phyloP scores from a whole-genome alignment of 2,797 vertebrate species.

The Esox masquinongy region DNA sequence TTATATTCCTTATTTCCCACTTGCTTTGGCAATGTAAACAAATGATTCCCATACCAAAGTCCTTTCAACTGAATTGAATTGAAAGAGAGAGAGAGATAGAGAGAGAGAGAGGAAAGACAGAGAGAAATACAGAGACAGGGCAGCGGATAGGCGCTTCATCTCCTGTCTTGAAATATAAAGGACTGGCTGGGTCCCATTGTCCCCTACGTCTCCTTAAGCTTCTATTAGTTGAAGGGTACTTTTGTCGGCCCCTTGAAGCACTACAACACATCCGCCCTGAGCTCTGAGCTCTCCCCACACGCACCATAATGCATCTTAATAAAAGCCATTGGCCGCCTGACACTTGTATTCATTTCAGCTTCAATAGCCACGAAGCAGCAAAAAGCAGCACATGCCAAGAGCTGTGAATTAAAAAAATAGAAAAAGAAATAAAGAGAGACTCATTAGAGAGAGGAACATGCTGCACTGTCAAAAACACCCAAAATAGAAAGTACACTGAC shows the following conservation, averaged over 20 bases:
- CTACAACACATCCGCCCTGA: conserved; percentile 23
- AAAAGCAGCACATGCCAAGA: conserved; percentile 56
- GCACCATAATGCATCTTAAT: conserved; percentile 66
- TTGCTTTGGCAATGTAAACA: no score
- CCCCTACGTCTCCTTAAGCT: conserved; percentile 14
- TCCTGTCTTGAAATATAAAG: conserved; percentile 52
- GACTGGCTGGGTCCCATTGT: conserved; percentile 47
- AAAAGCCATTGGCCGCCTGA: conserved; percentile 59
- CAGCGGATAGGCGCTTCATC: conserved; percentile 25
- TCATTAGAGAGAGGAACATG: conserved; percentile 17
- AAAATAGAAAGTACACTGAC: conserved; percentile 54
- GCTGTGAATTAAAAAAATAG: conserved; percentile 69
- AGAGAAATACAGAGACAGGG: not conserved
- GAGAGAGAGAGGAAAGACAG: not conserved
- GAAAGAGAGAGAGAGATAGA: conserved; percentile 24
- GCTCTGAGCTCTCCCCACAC: conserved; percentile 19
- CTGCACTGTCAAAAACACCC: conserved; percentile 57
- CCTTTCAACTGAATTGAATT: conserved; percentile 3
- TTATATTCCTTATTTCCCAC: no score
- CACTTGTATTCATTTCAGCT: conserved; percentile 69
- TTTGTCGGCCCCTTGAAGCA: conserved; percentile 2
- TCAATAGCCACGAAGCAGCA: conserved; percentile 64
- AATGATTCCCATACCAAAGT: no score
- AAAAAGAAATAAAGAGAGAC: conserved; percentile 36
- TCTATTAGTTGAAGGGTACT: conserved; percentile 3